Evolutionary conservation across 1,140 invertebrate species (phyloP), one percentile per base, ranked within the genome.

Genomic region (Scaptomyza pallida): DNA sequence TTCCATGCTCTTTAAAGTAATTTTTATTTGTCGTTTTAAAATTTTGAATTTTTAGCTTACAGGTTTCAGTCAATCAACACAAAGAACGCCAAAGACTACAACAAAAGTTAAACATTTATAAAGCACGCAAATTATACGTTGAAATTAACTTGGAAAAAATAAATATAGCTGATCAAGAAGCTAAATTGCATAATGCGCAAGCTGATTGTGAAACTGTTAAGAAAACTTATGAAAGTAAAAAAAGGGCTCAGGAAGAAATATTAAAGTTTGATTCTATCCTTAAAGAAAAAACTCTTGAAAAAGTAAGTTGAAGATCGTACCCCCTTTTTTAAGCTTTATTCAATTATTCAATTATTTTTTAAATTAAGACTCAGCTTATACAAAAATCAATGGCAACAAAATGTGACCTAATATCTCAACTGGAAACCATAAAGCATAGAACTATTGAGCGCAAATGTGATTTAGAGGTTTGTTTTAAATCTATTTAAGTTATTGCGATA

Each of bases 31-130:
- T 9, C 6, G 2, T 30, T 8, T 15, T 5, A 13, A 16, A 12
- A 19, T 16, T 13, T 16, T 33, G 9, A 8, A 30, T 45, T 6
- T 4, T 26, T 13, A 85, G 89, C 12, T 13, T 90, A 12, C 59
- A 80, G 17, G 15, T 68, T 19, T 44, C 55, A 1, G 69, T 90
- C 6, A 61, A 65, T 6, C 75, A 85, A 12, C 80, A 59, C 15
- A 78, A 80, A 17, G 85, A 86, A 19, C 74, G 82, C 3, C 72
- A 88, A 40, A 74, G 78, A 43, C 56, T 85, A 19, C 35, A 69
- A 19, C 48, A 77, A 37, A 89, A 89, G 15, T 35, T 89, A 0
- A 74, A 77, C 10, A 30, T 85, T 23, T 77, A 65, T n/a, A 75
- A 51, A 6, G 74, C 65, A 2, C 89, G 74, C 23, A 88, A 89